A percentile compares a stretch with the other conserved stretches of the same genome.
phyloP scores from a whole-genome alignment of 2,888 invertebrate species.

The Trissolcus japonicus region DNA sequence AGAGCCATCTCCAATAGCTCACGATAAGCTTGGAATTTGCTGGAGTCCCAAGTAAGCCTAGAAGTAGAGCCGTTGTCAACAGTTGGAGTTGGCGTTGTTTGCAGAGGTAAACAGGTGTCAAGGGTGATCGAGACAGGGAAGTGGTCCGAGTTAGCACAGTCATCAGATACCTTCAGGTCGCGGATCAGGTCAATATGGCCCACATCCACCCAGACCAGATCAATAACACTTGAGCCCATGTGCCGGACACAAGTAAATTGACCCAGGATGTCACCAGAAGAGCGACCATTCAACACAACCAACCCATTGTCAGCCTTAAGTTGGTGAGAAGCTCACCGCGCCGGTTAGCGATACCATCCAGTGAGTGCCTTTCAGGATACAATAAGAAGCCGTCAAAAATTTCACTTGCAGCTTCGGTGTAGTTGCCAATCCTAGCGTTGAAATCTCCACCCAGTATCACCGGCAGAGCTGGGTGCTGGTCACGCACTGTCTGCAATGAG shows the following conservation, averaged over 20 bases:
- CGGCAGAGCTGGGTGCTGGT: neutral
- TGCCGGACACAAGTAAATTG: neutral
- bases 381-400: neutral
- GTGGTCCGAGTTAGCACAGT: neutral
- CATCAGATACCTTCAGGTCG: too few relatives aligned
- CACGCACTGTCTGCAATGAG: neutral
- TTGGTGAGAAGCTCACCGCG: neutral
- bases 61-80: neutral
- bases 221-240: neutral
- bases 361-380: neutral
- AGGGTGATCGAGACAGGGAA: neutral
- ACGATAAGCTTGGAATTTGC: neutral
- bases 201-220: neutral
- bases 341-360: neutral
- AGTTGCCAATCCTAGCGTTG: neutral
- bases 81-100: too few relatives aligned
- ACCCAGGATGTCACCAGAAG: neutral
- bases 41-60: neutral
- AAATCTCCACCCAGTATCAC: neutral
- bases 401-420: neutral
- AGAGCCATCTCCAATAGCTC: neutral
- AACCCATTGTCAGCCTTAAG: neutral
- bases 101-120: too few relatives aligned
- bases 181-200: neutral
- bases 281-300: neutral